A percentile compares a stretch with the other conserved stretches of the same genome.
phyloP scores from a whole-genome alignment of 2,113 vertebrate species.

The Ochotona princeps region DNA sequence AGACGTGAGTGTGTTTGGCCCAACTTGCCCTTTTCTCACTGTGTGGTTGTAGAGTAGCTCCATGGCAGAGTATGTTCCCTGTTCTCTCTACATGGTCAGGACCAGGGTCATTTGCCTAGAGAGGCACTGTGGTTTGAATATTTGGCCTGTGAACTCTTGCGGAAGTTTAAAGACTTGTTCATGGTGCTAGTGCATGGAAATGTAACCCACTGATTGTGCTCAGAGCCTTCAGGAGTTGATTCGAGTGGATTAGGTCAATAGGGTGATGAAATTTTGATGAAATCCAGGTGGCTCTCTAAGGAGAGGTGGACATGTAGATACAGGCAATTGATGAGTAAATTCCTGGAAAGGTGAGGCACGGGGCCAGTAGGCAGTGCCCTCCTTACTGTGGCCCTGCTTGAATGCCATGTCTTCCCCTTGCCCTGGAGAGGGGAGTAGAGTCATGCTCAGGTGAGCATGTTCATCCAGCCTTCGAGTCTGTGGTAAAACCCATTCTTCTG shows the following conservation, averaged over 20 bases:
- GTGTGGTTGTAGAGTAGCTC: not conserved
- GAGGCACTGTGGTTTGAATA: no score
- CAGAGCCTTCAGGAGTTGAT: no score
- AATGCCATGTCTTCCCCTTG: not conserved
- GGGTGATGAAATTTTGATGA: no score
- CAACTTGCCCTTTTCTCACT: not conserved
- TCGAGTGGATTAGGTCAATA: no score
- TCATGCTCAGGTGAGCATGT: rapidly evolving
- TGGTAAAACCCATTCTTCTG: not conserved
- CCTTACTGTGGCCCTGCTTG: not conserved
- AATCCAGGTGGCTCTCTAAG: no score
- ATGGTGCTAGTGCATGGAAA: no score
- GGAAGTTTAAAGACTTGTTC: no score
- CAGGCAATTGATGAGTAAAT: not conserved
- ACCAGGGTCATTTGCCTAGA: not conserved
- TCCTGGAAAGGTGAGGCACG: not conserved
- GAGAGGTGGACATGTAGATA: no score
- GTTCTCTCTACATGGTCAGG: not conserved
- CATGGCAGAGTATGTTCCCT: not conserved
- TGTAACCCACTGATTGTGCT: no score
- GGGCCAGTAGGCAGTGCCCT: not conserved
- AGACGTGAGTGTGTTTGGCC: not conserved
- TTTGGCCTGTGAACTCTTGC: no score
- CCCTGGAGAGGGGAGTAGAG: not conserved
- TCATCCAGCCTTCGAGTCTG: not conserved